Percentiles rank a stretch among this genome's conserved stretches.
These are phyloP conservation scores for Penaeus monodon DNA, from an alignment of 2,888 invertebrate species.

Conservation along the genomic window DNA sequence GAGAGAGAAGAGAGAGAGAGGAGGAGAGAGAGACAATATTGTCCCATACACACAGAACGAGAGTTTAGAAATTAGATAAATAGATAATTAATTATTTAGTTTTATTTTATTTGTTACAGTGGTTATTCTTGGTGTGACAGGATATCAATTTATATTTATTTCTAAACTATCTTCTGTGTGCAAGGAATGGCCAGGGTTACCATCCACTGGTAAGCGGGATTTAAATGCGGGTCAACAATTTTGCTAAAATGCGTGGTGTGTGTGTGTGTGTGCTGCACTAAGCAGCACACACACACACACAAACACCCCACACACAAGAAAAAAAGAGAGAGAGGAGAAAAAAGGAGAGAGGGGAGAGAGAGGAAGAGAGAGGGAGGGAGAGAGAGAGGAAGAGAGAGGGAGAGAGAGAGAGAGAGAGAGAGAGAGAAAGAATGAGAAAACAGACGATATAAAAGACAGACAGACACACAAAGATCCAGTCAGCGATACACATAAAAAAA, in stretches of 20 bases:
- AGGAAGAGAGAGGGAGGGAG: not conserved
- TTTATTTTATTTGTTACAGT: not conserved
- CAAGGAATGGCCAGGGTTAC: too few species aligned
- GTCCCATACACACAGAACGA: not conserved
- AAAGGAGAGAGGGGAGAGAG: not conserved
- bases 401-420: constrained; percentile 8
- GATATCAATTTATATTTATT: too few species aligned
- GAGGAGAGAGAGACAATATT: too few species aligned
- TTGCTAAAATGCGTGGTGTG: too few species aligned
- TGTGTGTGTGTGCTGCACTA: not conserved
- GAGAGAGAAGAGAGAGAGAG: too few species aligned
- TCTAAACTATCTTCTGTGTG: too few species aligned
- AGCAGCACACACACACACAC: not conserved
- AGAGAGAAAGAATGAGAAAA: not conserved
- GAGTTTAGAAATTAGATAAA: not conserved
- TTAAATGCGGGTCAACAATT: too few species aligned
- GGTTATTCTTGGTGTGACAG: too few species aligned
- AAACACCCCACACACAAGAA: not conserved
- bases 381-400: not conserved
- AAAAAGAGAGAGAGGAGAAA: too few species aligned
- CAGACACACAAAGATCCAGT: not conserved
- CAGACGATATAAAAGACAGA: not conserved
- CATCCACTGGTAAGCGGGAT: too few species aligned
- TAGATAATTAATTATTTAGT: not conserved
- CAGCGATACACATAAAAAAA: not conserved